phyloP scores from a whole-genome alignment of 2,113 vertebrate genomes.

The Fregetta grallaria region DNA sequence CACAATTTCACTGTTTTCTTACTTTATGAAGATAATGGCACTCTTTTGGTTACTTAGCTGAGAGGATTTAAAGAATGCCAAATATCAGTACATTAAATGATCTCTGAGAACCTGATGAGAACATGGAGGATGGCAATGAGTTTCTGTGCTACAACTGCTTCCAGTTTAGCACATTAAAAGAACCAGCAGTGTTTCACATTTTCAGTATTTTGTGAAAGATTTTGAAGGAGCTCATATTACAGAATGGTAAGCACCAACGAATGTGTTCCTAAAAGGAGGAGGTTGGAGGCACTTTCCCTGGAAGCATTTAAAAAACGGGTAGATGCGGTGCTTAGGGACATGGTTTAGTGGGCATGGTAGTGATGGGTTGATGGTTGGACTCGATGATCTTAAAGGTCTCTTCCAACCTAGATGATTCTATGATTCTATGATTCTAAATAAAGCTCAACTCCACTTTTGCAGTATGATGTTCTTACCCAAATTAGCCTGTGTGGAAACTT shows the following conservation, averaged over 20 bases:
- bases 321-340: too few relatives aligned
- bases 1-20: background rate
- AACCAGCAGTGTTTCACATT: background rate
- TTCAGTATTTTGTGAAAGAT: background rate
- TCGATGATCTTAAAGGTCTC: too few relatives aligned
- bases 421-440: too few relatives aligned
- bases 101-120: background rate
- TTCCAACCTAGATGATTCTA: too few relatives aligned
- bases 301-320: too few relatives aligned
- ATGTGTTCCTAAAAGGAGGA: background rate
- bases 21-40: background rate
- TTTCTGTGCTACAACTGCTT: background rate
- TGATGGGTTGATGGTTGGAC: too few relatives aligned
- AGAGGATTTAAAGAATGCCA: background rate
- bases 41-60: background rate
- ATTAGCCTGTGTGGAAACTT: background rate
- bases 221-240: background rate
- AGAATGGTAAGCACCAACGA: background rate
- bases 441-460: background rate
- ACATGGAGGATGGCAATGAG: background rate
- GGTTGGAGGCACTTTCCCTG: too few relatives aligned
- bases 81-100: background rate
- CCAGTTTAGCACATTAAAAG: background rate
- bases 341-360: too few relatives aligned
- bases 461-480: background rate